These are phyloP conservation scores for Amiota minor DNA, from an alignment of 2,888 invertebrate species.

Conservation along the genomic window DNA sequence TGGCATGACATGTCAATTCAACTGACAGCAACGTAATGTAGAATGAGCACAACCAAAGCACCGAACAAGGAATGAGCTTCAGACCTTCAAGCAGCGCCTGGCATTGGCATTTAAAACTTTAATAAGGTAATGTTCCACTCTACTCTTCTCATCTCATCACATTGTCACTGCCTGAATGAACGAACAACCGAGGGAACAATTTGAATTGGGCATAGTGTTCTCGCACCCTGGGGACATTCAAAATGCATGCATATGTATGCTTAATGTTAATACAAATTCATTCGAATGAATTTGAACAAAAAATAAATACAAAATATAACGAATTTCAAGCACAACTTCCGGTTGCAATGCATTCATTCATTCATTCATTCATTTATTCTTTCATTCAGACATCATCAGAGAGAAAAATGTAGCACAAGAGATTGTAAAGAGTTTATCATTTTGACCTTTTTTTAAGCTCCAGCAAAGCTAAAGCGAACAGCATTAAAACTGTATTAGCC, in stretches of 20 bases:
- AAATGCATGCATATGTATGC: conserved; percentile 14
- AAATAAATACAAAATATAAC: not conserved
- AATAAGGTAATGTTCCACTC: not conserved
- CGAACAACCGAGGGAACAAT: not conserved
- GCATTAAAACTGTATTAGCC: conserved; percentile 14
- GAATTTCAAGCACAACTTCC: not conserved
- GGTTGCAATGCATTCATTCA: not conserved
- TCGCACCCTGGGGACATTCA: conserved; percentile 9
- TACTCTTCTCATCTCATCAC: not conserved
- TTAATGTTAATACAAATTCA: conserved; percentile 2
- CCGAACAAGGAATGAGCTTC: not conserved
- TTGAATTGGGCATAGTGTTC: not conserved
- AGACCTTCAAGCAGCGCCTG: not conserved
- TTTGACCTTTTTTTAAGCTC: not conserved
- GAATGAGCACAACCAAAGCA: not conserved
- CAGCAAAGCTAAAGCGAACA: not conserved
- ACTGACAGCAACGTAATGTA: conserved; percentile 44
- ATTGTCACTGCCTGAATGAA: too few species aligned
- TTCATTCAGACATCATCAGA: not conserved
- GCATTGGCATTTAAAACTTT: conserved; percentile 19
- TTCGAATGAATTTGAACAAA: too few species aligned
- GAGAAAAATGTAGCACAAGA: too few species aligned
- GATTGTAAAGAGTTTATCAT: not conserved
- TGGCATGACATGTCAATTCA: conserved; percentile 36
- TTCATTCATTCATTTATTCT: not conserved